A percentile compares a stretch with the other conserved stretches of the same genome.
Conservation (phyloP, 1,140 invertebrate species). For the Achatina immaculata region DNA sequence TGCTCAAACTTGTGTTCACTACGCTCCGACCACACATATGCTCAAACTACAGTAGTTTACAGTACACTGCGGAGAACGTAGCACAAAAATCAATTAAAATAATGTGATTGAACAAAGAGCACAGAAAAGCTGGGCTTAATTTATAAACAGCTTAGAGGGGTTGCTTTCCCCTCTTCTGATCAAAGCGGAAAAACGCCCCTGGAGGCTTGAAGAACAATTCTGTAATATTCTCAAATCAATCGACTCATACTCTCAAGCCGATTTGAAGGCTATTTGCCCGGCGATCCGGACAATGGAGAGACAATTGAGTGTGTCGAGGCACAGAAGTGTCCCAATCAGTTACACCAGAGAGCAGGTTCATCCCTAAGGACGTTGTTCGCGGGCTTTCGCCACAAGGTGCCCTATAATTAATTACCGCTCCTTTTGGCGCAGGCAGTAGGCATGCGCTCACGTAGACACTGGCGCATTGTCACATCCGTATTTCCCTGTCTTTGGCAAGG, state of each 20-base stretch:
- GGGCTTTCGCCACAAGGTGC: slow-evolving; percentile 23
- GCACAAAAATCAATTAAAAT: slow-evolving; percentile 27
- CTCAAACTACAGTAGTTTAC: too few species aligned
- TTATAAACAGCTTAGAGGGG: slow-evolving; percentile 31
- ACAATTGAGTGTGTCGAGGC: slow-evolving; percentile 13
- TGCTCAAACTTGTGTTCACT: too few species aligned
- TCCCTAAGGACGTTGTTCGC: neutral
- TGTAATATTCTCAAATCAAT: slow-evolving; percentile 23
- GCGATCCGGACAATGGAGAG: neutral
- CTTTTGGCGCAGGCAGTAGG: neutral
- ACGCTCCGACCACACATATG: too few species aligned
- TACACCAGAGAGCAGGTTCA: slow-evolving; percentile 4
- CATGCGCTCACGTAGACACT: neutral
- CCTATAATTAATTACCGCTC: slow-evolving; percentile 28
- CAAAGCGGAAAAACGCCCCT: slow-evolving; percentile 15
- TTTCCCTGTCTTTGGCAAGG: neutral
- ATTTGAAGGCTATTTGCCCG: slow-evolving; percentile 14
- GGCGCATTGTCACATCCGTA: neutral
- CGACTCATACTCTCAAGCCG: neutral
- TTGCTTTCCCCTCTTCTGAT: slow-evolving; percentile 19
- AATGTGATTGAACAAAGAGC: slow-evolving; percentile 18
- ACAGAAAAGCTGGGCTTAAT: slow-evolving; percentile 28
- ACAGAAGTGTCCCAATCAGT: slow-evolving; percentile 6
- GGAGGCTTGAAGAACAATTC: slow-evolving; percentile 1
- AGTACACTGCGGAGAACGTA: too few species aligned